Evolutionary conservation across 2,888 invertebrate genomes (phyloP).

Genomic region (Lycaena phlaeas): DNA sequence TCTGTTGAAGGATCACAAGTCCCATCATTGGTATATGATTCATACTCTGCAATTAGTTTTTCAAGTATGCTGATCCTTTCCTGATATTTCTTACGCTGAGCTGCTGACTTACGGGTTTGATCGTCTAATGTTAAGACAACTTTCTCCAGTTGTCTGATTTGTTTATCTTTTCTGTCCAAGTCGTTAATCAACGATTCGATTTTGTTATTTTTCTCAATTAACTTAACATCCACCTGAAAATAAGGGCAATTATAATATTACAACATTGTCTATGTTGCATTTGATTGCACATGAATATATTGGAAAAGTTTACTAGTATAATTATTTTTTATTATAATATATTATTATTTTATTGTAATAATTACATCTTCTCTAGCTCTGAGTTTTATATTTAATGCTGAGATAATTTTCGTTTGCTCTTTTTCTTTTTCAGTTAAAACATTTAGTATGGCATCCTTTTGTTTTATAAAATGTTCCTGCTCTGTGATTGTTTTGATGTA

Average conservation of each 20-base stretch:
- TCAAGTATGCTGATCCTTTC: slow-evolving; percentile 39
- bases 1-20: slow-evolving; percentile 32
- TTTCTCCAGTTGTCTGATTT: slow-evolving; percentile 44
- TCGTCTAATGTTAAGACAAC: slow-evolving; percentile 54
- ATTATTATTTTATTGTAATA: slow-evolving; percentile 11
- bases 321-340: too few relatives aligned
- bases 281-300: too few relatives aligned
- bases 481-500: slow-evolving; percentile 28
- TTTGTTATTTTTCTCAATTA: slow-evolving; percentile 46
- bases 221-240: slow-evolving; percentile 38
- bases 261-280: too few relatives aligned
- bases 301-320: too few relatives aligned
- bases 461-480: slow-evolving; percentile 33
- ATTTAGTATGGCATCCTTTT: slow-evolving; percentile 39
- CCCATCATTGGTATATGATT: slow-evolving; percentile 28
- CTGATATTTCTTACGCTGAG: slow-evolving; percentile 38
- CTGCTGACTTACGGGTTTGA: slow-evolving; percentile 33
- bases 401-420: slow-evolving; percentile 48
- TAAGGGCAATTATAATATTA: too few relatives aligned
- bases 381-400: slow-evolving; percentile 40
- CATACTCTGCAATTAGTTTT: slow-evolving; percentile 36
- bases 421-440: slow-evolving; percentile 46
- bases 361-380: slow-evolving; percentile 38
- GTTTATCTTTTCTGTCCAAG: slow-evolving; percentile 26
- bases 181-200: slow-evolving; percentile 36